Percentiles rank a stretch among this genome's conserved stretches.
Conservation (phyloP, 35 echinoderm and acorn worm genomes). For the Stichopus chloronotus region DNA sequence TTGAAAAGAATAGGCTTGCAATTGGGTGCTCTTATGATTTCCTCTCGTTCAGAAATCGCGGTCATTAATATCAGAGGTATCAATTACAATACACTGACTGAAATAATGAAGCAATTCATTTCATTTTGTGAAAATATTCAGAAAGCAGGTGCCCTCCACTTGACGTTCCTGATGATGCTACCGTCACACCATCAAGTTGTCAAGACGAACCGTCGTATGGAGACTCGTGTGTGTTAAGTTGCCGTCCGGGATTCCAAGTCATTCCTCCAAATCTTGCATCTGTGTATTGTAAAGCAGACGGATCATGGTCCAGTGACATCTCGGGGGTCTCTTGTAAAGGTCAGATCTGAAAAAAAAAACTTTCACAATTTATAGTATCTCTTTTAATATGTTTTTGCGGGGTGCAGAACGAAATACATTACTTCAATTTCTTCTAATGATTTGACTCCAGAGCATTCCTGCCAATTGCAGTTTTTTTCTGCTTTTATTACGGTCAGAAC, state of each 20-base stretch:
- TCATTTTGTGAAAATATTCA: neutral
- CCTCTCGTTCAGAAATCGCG: neutral
- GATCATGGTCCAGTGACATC: neutral
- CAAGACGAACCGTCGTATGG: neutral
- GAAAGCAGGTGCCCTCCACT: neutral
- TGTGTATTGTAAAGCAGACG: neutral
- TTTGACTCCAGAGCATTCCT: no score
- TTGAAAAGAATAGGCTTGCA: no score
- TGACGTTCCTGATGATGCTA: neutral
- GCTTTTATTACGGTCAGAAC: no score
- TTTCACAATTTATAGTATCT: no score
- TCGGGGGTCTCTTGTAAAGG: neutral
- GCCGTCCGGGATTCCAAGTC: neutral
- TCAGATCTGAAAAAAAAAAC: neutral
- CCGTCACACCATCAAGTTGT: neutral
- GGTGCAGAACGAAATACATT: no score
- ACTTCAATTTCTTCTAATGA: no score
- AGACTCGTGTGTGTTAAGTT: neutral
- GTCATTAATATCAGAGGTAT: no score
- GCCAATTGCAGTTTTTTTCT: no score
- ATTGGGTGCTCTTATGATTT: neutral
- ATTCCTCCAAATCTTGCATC: neutral
- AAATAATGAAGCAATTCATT: no score
- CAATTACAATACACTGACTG: no score
- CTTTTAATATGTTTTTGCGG: no score